A percentile compares a stretch with the other conserved stretches of the same genome.
phyloP scores from a whole-genome alignment of 1,140 invertebrate genomes.

The Samia ricini region DNA sequence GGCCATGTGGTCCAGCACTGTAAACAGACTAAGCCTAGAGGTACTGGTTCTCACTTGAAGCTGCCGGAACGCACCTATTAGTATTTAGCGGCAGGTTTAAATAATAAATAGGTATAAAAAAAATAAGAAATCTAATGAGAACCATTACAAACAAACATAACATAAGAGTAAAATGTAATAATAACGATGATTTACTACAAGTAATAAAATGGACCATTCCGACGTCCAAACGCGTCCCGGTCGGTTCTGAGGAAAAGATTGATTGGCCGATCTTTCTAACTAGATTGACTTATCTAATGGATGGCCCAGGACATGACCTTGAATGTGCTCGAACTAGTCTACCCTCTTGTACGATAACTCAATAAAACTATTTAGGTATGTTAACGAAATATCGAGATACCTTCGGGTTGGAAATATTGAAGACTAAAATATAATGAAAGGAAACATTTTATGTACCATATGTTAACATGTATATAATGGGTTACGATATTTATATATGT shows the following conservation, averaged over 20 bases:
- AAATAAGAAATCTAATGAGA: background rate
- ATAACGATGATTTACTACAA: background rate
- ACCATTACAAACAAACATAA: background rate
- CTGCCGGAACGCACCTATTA: too few relatives aligned
- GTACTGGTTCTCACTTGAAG: too few relatives aligned
- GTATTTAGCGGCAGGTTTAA: too few relatives aligned
- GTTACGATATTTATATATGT: too few relatives aligned
- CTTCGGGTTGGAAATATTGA: background rate
- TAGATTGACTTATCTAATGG: conserved; percentile 1
- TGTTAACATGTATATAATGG: too few relatives aligned
- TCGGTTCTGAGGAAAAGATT: background rate
- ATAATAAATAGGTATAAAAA: too few relatives aligned
- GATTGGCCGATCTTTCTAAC: background rate
- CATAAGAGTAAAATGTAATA: background rate
- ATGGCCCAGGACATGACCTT: background rate
- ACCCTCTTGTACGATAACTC: background rate
- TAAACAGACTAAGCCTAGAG: too few relatives aligned
- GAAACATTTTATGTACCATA: too few relatives aligned
- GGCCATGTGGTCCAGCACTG: too few relatives aligned
- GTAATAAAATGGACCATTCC: background rate
- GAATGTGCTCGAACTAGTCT: background rate
- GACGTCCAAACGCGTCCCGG: background rate
- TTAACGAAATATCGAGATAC: background rate
- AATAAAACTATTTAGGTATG: background rate
- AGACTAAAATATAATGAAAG: too few relatives aligned